Evolutionary conservation across 2,797 vertebrate genomes (phyloP).

Genomic region (Gastrophryne carolinensis): DNA sequence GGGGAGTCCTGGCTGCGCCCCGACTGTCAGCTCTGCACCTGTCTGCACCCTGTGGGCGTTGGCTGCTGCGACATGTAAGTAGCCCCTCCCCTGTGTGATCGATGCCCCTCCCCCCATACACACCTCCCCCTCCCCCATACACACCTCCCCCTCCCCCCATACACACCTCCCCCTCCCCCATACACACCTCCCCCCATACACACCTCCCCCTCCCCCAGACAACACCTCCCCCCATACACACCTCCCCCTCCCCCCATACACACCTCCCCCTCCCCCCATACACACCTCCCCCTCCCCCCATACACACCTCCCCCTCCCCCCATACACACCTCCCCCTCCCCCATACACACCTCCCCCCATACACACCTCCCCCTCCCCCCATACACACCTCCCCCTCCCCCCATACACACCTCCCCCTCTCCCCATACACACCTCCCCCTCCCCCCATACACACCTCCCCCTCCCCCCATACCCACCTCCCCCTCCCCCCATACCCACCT

Average conservation of each 20-base stretch:
- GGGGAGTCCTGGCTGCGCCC: conserved; percentile 88
- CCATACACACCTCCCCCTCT: too few relatives aligned
- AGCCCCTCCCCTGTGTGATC: not conserved
- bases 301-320: too few relatives aligned
- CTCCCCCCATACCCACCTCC: too few relatives aligned
- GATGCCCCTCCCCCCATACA: not conserved
- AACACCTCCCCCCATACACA: not conserved
- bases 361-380: too few relatives aligned
- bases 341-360: too few relatives aligned
- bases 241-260: not conserved
- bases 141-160: not conserved
- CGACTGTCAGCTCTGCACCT: conserved; percentile 89
- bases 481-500: too few relatives aligned
- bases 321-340: too few relatives aligned
- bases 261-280: not conserved
- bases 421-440: too few relatives aligned
- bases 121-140: not conserved
- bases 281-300: not conserved
- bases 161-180: not conserved
- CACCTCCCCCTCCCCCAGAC: not conserved
- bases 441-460: too few relatives aligned
- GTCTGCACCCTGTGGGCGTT: conserved; percentile 86
- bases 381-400: too few relatives aligned
- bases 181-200: fast-evolving
- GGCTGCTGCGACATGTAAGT: conserved; percentile 94